These are phyloP conservation scores for Asteroscopus sphinx DNA, from an alignment of 2,888 invertebrate species.

Conservation along the genomic window DNA sequence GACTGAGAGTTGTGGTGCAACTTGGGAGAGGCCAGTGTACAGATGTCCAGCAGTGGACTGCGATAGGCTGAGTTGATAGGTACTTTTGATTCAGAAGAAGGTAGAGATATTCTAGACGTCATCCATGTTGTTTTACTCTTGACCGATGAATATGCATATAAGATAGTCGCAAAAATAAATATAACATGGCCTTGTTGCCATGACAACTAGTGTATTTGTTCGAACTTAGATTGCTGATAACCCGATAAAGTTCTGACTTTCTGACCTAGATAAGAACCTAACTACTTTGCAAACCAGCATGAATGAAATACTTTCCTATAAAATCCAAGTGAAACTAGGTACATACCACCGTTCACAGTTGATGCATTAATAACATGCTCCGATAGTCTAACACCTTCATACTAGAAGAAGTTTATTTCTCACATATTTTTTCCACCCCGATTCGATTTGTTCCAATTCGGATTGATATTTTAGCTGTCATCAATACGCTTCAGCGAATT, in stretches of 20 bases:
- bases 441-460: constrained; percentile 24
- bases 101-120: too few species aligned
- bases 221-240: neutral
- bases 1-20: too few species aligned
- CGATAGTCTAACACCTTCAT: constrained; percentile 27
- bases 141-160: neutral
- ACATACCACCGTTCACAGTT: constrained; percentile 45
- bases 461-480: constrained; percentile 27
- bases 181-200: neutral
- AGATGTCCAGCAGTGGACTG: too few species aligned
- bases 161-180: constrained; percentile 2
- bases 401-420: constrained; percentile 9
- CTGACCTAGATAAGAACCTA: constrained; percentile 18
- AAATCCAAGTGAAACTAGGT: constrained; percentile 72
- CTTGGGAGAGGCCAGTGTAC: too few species aligned
- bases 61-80: too few species aligned
- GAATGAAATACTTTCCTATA: constrained; percentile 73
- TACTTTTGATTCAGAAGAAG: too few species aligned
- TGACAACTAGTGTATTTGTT: neutral
- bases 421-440: constrained; percentile 9
- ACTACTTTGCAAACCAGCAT: constrained; percentile 45
- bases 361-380: constrained; percentile 67
- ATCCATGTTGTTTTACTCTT: neutral
- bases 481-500: constrained; percentile 30
- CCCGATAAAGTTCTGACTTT: constrained; percentile 1